Base-by-base conservation (phyloP, 2,888 invertebrate genomes). In the Cactoblastis cactorum region DNA sequence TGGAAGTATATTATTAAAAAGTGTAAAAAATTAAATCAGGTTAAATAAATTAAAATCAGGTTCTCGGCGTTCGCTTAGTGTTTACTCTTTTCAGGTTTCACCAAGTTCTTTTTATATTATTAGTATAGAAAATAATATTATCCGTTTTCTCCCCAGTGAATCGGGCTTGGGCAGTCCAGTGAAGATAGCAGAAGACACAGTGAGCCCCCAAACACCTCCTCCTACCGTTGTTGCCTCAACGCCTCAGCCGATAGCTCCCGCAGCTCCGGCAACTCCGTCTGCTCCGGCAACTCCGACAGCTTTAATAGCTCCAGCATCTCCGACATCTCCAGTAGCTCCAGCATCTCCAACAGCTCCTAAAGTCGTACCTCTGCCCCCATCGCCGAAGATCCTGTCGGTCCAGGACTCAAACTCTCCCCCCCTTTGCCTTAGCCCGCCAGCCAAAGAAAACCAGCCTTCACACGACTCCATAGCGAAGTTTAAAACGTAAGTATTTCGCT, bases 111-210 rank as follows among this genome's bases (percentile, higher is more conserved):
- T n/a, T n/a, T n/a, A n/a, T n/a, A n/a, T n/a, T n/a, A n/a, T n/a
- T n/a, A n/a, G n/a, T n/a, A n/a, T n/a, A n/a, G n/a, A n/a, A n/a
- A n/a, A n/a, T n/a, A n/a, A n/a, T 24, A 12, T 17, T 32, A 11
- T 45, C 11, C 12, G 1, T 56, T 54, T 55, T 45, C 51, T n/a
- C 15, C 33, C 53, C 70, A 90, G 90, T 65, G 90, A 90, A 69
- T 87, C 88, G 33, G 88, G 89, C 3, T 65, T 84, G 37, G 88
- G 82, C 41, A 89, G 89, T 60, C 88, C 90, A 38, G 83, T 77
- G 39, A 73, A 80, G 33, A 82, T 79, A 6, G 81, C 87, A 1
- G 90, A 88, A 49, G 90, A 90, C 62, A 66, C 75, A 56, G 71
- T 79, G 37, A 79, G 80, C 19, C 89, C 85, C 12, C 81, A 76